These are phyloP conservation scores for Alethe diademata DNA, from an alignment of 2,113 vertebrate genomes.

Conservation along the genomic window DNA sequence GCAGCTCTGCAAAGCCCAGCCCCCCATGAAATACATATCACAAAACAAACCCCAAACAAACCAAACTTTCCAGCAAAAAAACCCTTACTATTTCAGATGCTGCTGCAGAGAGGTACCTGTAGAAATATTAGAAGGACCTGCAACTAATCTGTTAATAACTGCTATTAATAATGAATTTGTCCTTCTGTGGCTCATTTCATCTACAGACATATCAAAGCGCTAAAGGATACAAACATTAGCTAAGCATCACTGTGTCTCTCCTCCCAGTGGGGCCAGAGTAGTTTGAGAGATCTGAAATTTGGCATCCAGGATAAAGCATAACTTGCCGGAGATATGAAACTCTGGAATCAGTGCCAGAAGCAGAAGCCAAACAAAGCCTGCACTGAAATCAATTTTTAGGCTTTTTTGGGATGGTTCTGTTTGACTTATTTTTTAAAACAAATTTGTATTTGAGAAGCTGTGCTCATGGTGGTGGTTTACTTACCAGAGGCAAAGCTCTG, in stretches of 20 bases:
- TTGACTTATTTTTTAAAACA: slow-evolving; percentile 57
- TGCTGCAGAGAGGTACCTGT: not conserved
- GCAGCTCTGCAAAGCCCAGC: not conserved
- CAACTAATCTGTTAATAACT: not conserved
- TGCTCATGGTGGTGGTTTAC: not conserved
- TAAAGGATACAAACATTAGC: not conserved
- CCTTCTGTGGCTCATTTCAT: not conserved
- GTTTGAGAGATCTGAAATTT: not conserved
- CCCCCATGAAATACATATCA: not conserved
- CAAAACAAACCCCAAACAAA: not conserved
- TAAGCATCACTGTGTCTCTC: not conserved
- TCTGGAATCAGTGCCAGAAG: not conserved
- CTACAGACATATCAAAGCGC: not conserved
- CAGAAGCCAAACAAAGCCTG: slow-evolving; percentile 45
- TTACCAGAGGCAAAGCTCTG: not conserved
- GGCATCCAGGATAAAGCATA: not conserved
- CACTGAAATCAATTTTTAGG: slow-evolving; percentile 53
- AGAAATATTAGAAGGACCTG: not conserved
- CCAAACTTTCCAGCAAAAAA: not conserved
- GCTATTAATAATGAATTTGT: not conserved
- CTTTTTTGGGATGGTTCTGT: slow-evolving; percentile 53
- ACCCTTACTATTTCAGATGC: not conserved
- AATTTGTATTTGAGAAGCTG: slow-evolving; percentile 33
- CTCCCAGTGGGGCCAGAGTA: not conserved
- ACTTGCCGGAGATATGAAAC: slow-evolving; percentile 14